Percentiles rank a stretch among this genome's conserved stretches.
Conservation (phyloP, 2,797 vertebrate species). For the Enteromius argenteus region DNA sequence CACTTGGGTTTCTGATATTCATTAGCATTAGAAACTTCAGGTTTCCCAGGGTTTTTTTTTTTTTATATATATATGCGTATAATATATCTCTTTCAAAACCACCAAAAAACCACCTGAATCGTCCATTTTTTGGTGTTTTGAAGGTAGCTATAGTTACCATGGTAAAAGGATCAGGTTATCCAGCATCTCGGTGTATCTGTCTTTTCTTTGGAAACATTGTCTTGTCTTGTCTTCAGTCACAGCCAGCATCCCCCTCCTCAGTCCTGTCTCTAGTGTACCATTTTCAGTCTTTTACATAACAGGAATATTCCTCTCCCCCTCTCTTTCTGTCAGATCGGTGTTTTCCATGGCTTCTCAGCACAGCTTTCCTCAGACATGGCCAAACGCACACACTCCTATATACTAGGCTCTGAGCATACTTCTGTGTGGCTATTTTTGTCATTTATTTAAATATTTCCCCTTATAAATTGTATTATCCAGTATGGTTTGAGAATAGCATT, state of each 20-base stretch:
- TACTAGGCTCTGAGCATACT: neutral
- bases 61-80: no score
- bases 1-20: neutral
- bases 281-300: slow-evolving; percentile 30
- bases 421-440: neutral
- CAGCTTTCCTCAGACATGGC: slow-evolving; percentile 13
- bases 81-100: no score
- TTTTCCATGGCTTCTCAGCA: slow-evolving; percentile 16
- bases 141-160: neutral
- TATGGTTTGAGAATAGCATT: neutral
- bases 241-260: slow-evolving; percentile 11
- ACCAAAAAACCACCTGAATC: no score
- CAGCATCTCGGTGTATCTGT: neutral
- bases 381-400: neutral
- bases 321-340: slow-evolving; percentile 14
- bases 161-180: slow-evolving; percentile 11
- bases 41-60: neutral
- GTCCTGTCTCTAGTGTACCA: slow-evolving; percentile 13
- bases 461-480: neutral
- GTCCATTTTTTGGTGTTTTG: neutral
- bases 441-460: neutral
- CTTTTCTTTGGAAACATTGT: slow-evolving; percentile 29
- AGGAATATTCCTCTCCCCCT: slow-evolving; percentile 19
- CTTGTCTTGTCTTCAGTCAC: slow-evolving; percentile 40
- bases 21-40: neutral